These are phyloP conservation scores for Pseudococcus longispinus DNA, from an alignment of 2,888 invertebrate species.

Conservation along the genomic window DNA sequence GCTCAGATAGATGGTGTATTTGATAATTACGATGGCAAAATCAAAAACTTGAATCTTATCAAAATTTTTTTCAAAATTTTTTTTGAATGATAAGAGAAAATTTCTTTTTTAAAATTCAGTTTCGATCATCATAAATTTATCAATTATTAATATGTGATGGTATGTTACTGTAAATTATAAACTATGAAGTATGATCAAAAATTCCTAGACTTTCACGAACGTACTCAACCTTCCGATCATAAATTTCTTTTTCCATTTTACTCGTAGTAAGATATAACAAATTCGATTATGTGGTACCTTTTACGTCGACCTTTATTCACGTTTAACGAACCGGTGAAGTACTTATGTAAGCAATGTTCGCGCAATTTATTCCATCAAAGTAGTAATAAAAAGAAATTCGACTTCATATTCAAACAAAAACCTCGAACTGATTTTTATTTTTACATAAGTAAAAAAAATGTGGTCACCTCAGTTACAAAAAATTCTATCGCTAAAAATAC, in stretches of 20 bases:
- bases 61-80: not conserved
- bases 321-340: not conserved
- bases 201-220: not conserved
- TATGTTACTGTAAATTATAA: not conserved
- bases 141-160: not conserved
- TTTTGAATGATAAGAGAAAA: not conserved
- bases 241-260: not conserved
- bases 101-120: too few relatives aligned
- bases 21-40: not conserved
- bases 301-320: slow-evolving; percentile 2
- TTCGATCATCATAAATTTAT: too few relatives aligned
- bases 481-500: not conserved
- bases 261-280: not conserved
- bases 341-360: slow-evolving; percentile 32
- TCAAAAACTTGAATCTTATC: not conserved
- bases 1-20: not conserved
- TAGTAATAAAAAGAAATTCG: not conserved
- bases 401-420: slow-evolving; percentile 1
- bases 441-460: not conserved
- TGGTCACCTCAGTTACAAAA: slow-evolving; percentile 23
- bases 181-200: not conserved
- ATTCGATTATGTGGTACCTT: slow-evolving; percentile 3
- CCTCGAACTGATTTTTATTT: not conserved
- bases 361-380: not conserved
- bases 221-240: not conserved